phyloP scores from a whole-genome alignment of 2,888 invertebrate species.

The Apamea monoglypha region DNA sequence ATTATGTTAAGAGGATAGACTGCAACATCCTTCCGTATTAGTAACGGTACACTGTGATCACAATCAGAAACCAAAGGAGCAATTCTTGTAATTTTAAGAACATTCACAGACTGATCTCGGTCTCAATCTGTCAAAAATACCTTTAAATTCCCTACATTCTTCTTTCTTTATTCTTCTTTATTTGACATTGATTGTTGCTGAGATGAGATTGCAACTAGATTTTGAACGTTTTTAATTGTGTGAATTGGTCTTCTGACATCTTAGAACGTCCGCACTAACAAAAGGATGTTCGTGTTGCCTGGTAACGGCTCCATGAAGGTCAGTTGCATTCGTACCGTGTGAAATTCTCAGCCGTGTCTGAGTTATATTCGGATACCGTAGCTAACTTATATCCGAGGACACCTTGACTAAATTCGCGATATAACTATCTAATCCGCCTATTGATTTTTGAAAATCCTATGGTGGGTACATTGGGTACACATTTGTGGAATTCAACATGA shows the following conservation, averaged over 20 bases:
- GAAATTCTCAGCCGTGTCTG: background rate
- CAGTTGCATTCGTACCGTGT: background rate
- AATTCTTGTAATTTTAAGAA: too few relatives aligned
- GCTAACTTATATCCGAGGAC: background rate
- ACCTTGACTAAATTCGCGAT: too few relatives aligned
- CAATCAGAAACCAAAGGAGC: background rate
- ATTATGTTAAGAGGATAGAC: background rate
- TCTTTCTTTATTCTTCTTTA: too few relatives aligned
- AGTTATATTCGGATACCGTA: conserved; percentile 1
- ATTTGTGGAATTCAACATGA: background rate
- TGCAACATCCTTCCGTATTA: conserved; percentile 3
- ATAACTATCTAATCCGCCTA: background rate
- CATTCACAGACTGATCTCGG: too few relatives aligned
- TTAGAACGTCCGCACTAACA: background rate
- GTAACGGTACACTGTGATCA: background rate
- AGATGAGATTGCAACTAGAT: too few relatives aligned
- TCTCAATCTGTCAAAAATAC: too few relatives aligned
- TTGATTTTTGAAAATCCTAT: background rate
- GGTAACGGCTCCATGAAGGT: background rate
- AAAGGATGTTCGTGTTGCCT: background rate
- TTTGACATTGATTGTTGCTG: too few relatives aligned
- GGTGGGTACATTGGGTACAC: background rate
- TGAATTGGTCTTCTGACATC: background rate
- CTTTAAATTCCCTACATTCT: too few relatives aligned
- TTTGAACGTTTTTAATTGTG: too few relatives aligned